Percentiles rank a stretch among this genome's conserved stretches.
These are phyloP conservation scores for Poeciliopsis infans DNA, from an alignment of 2,797 vertebrate species.

Conservation along the genomic window DNA sequence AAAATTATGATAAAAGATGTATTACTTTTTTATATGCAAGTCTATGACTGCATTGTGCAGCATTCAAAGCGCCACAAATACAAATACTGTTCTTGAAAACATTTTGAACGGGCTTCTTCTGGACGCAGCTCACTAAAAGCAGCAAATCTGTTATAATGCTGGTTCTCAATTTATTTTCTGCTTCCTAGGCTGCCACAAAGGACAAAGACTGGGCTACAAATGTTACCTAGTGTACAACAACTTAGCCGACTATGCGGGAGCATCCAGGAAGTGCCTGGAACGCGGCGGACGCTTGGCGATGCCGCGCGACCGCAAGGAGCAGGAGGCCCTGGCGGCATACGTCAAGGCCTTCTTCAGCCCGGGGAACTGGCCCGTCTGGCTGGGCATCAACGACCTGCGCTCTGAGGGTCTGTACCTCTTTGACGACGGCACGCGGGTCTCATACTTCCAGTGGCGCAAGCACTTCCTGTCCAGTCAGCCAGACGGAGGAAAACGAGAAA, in stretches of 20 bases:
- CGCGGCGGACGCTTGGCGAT: constrained; percentile 88
- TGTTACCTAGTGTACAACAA: constrained; percentile 88
- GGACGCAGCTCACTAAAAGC: too few species aligned
- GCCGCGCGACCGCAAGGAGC: constrained; percentile 85
- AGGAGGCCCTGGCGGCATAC: constrained; percentile 85
- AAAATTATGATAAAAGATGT: too few species aligned
- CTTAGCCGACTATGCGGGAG: constrained; percentile 81
- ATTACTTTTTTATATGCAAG: too few species aligned
- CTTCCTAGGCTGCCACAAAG: constrained; percentile 86
- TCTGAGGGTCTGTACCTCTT: constrained; percentile 88
- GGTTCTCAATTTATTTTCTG: background rate
- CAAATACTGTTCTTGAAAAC: too few species aligned
- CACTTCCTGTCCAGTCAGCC: constrained; percentile 90
- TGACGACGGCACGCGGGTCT: constrained; percentile 86
- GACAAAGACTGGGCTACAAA: constrained; percentile 83
- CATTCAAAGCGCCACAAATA: too few species aligned
- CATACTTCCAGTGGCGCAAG: constrained; percentile 91
- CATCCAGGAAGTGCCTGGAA: constrained; percentile 82
- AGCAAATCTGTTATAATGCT: background rate
- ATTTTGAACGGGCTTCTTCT: too few species aligned
- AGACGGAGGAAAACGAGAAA: constrained; percentile 88
- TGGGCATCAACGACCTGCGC: constrained; percentile 88
- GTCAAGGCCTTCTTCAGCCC: constrained; percentile 83
- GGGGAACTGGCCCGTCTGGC: constrained; percentile 91
- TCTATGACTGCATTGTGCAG: too few species aligned